These are phyloP conservation scores for Thalassoma bifasciatum DNA, from an alignment of 2,113 vertebrate genomes.

Conservation along the genomic window DNA sequence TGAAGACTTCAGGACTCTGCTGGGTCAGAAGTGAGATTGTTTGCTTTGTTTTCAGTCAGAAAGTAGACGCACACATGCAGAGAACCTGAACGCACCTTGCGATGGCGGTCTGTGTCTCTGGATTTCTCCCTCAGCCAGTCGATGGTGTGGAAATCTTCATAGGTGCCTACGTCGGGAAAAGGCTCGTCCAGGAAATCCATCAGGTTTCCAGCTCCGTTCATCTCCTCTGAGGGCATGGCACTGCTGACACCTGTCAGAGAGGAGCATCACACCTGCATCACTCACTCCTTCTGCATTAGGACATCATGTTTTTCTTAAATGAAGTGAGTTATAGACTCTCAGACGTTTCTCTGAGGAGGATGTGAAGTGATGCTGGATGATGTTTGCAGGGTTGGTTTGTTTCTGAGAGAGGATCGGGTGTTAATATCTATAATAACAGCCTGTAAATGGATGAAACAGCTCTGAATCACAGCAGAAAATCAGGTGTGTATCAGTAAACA, in stretches of 20 bases:
- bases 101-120: conserved; percentile 94
- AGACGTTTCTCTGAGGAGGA: too few species aligned
- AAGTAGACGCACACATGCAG: too few species aligned
- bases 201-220: conserved; percentile 92
- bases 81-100: conserved; percentile 84
- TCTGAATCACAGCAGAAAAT: too few species aligned
- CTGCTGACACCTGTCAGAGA: conserved; percentile 75
- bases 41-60: too few species aligned
- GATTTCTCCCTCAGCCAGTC: conserved; percentile 98
- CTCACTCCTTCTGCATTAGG: too few species aligned
- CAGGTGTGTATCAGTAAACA: too few species aligned
- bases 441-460: not conserved
- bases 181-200: conserved; percentile 99
- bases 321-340: not conserved
- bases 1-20: too few species aligned
- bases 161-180: conserved; percentile 94
- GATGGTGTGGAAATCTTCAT: conserved; percentile 98
- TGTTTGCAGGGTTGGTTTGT: too few species aligned
- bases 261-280: not conserved
- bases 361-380: too few species aligned
- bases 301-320: not conserved
- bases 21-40: too few species aligned
- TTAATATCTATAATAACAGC: too few species aligned
- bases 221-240: conserved; percentile 88
- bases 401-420: too few species aligned